These are phyloP conservation scores for Lates calcarifer DNA, from an alignment of 2,113 vertebrate genomes.

Conservation along the genomic window DNA sequence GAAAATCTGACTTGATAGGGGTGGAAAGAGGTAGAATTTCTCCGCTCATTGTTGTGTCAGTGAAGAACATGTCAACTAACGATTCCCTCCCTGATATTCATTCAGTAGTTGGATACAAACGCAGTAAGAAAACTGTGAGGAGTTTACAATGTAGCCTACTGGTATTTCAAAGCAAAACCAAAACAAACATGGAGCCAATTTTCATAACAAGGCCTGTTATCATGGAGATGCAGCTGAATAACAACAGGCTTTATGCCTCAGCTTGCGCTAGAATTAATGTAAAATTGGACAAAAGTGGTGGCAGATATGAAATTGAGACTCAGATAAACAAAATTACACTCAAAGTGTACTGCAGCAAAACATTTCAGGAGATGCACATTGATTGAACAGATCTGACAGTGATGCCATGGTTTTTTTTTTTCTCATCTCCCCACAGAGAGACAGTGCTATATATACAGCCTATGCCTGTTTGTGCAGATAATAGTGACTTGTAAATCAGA, in stretches of 20 bases:
- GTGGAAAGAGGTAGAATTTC: slow-evolving; percentile 3
- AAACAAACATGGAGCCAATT: slow-evolving; percentile 19
- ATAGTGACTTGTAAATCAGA: neutral
- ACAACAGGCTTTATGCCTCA: neutral
- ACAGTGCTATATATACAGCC: neutral
- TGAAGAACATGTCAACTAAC: neutral
- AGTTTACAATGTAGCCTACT: neutral
- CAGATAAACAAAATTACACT: slow-evolving; percentile 1
- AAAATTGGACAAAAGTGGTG: neutral
- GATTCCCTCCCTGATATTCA: neutral
- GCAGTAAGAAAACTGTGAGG: neutral
- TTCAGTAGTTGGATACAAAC: slow-evolving; percentile 12
- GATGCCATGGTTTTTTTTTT: slow-evolving; percentile 15
- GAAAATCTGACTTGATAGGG: slow-evolving; percentile 2
- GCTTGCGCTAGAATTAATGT: slow-evolving; percentile 1
- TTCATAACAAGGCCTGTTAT: slow-evolving; percentile 35
- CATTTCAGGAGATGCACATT: slow-evolving; percentile 1
- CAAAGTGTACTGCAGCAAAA: neutral
- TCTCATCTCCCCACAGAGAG: slow-evolving; percentile 14
- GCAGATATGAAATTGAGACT: slow-evolving; percentile 17
- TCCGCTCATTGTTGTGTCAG: slow-evolving; percentile 16
- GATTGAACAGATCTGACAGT: slow-evolving; percentile 7
- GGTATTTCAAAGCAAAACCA: slow-evolving; percentile 33
- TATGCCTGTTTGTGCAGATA: neutral
- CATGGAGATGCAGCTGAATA: slow-evolving; percentile 8